A percentile compares a stretch with the other conserved stretches of the same genome.
These are phyloP conservation scores for Pachliopta kotzebuea DNA, from an alignment of 2,888 invertebrate species.

Conservation along the genomic window DNA sequence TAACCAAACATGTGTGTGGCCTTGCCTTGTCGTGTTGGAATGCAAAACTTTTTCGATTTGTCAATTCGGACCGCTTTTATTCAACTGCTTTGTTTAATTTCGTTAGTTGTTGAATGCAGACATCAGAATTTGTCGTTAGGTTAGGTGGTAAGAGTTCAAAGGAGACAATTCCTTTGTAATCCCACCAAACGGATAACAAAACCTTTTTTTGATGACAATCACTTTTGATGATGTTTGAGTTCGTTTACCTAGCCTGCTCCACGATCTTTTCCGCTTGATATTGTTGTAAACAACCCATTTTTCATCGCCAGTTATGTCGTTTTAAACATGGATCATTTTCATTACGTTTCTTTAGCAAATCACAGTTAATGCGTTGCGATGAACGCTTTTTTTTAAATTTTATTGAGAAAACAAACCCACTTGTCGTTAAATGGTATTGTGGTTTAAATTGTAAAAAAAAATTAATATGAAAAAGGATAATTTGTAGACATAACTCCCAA, in stretches of 20 bases:
- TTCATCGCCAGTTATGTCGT: no score
- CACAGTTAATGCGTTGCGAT: no score
- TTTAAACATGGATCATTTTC: no score
- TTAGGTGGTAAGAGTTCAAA: background rate
- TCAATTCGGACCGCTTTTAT: slow-evolving; percentile 2
- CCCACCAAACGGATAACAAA: background rate
- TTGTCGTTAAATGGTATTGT: no score
- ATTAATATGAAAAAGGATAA: no score
- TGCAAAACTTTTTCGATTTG: slow-evolving; percentile 8
- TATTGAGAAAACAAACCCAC: no score
- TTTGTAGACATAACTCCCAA: no score
- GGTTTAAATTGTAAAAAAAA: no score
- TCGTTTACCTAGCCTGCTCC: background rate
- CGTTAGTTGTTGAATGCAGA: background rate
- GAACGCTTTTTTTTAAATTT: no score
- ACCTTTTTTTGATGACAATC: slow-evolving; percentile 6
- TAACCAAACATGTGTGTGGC: slow-evolving; percentile 30
- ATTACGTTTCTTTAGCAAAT: no score
- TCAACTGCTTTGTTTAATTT: background rate
- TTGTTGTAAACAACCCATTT: no score
- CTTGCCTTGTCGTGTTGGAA: slow-evolving; percentile 30
- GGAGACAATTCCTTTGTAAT: slow-evolving; percentile 1
- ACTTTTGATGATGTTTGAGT: background rate
- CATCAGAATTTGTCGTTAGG: slow-evolving; percentile 1
- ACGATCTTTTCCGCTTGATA: slow-evolving; percentile 5